phyloP scores from a whole-genome alignment of 2,113 vertebrate species.

The Poeciliopsis prolifica region DNA sequence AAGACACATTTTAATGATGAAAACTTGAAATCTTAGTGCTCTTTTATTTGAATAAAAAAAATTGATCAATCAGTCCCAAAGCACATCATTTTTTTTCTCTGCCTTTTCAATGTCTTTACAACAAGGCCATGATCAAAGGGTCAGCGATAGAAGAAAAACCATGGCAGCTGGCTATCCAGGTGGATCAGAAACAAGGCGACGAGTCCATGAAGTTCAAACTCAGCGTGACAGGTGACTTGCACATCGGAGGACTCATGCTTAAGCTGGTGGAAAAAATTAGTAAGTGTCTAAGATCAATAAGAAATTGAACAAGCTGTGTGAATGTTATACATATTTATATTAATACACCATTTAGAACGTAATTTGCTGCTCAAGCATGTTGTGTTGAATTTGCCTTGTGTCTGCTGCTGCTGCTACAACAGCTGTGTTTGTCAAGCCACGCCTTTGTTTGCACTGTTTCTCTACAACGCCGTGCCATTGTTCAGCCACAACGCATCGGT shows the following conservation, averaged over 20 bases:
- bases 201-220: slow-evolving; percentile 75
- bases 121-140: slow-evolving; percentile 80
- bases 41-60: too few species aligned
- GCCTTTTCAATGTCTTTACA: slow-evolving; percentile 14
- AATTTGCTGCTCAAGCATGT: not conserved
- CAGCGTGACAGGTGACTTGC: slow-evolving; percentile 89
- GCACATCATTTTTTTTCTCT: not conserved
- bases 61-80: not conserved
- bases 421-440: slow-evolving; percentile 38
- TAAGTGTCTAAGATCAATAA: slow-evolving; percentile 76
- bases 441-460: slow-evolving; percentile 72
- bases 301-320: not conserved
- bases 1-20: not conserved
- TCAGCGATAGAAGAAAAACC: slow-evolving; percentile 82
- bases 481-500: slow-evolving; percentile 44
- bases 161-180: slow-evolving; percentile 88
- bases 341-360: not conserved
- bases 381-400: not conserved
- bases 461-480: slow-evolving; percentile 50
- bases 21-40: too few species aligned
- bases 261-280: slow-evolving; percentile 93
- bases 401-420: slow-evolving; percentile 5
- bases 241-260: slow-evolving; percentile 95
- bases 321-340: not conserved
- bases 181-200: slow-evolving; percentile 82